Evolutionary conservation across 2,797 vertebrate species (phyloP).

Genomic region (Hypotaenidia okinawae): DNA sequence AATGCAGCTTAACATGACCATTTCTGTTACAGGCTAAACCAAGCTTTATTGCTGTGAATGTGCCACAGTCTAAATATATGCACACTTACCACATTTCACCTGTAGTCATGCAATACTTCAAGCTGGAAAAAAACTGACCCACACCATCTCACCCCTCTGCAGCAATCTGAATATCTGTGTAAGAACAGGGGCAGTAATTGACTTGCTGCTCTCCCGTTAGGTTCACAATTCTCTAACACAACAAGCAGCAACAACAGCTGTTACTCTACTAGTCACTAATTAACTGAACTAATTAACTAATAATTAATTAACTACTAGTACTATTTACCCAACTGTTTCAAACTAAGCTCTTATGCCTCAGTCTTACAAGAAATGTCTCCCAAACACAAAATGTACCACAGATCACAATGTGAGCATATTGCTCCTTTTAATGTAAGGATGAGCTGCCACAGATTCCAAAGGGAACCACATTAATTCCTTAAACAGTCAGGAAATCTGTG

Average conservation of each 20-base stretch:
- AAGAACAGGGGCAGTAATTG: neutral
- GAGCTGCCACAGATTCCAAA: neutral
- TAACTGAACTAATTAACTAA: slow-evolving; percentile 30
- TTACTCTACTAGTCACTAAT: slow-evolving; percentile 17
- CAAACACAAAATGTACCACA: neutral
- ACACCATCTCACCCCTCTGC: neutral
- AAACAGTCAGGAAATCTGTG: neutral
- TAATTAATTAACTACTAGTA: neutral
- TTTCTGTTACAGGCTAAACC: neutral
- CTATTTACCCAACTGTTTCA: slow-evolving; percentile 15
- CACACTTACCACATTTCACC: neutral
- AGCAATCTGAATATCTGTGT: neutral
- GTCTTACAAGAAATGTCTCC: neutral
- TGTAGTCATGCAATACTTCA: neutral
- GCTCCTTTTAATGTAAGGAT: neutral
- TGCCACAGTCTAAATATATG: neutral
- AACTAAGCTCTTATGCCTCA: neutral
- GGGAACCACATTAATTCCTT: neutral
- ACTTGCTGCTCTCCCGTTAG: neutral
- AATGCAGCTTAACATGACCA: neutral
- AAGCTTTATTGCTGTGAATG: neutral
- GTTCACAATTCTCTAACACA: neutral
- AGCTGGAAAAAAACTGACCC: neutral
- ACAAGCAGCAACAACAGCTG: slow-evolving; percentile 1
- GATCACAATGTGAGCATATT: neutral